Base-by-base conservation (phyloP, 2,797 vertebrate species). In the Chloroceryle inda region DNA sequence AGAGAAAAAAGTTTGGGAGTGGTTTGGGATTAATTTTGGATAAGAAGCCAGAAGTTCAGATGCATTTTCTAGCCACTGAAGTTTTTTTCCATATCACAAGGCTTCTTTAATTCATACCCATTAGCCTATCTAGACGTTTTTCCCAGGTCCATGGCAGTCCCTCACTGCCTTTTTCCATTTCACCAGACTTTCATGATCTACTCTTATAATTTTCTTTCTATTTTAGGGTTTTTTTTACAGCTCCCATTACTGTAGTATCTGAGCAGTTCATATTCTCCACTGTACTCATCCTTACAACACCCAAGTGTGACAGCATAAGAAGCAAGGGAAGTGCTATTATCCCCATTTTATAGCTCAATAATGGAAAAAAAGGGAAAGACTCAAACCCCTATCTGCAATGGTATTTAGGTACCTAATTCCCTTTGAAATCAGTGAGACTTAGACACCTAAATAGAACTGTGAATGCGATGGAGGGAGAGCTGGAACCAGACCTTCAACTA, bases 321-420 rank as follows among this genome's bases (percentile, higher is more conserved):
- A 85, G 62, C 37, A 88, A 66, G 11, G 13, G 20, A 91, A 88
- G 23, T 62, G 52, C 44, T 59, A 89, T 92, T 85, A 84, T 88
- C 31, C n/a, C 16, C 27, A 69, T 91, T 94, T 94, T 91, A 84
- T 72, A 73, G 49, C 31, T 88, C 68, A 72, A 44, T 79, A 92
- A 93, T 33, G 85, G 31, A 19, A 61, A 47, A 73, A 9, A 45
- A 52, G 13, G 33, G 21, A 58, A 59, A 74, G 40, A 20, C 73
- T 92, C 19, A 82, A 44, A 50, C 13, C 31, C n/a, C 19, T 38
- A 52, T 37, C 47, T 92, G 29, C 55, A 81, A 37, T 40, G 64
- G 29, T 64, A 42, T 79, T 91, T 88, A 85, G 56, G 78, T 13
- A 85, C 23, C 16, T 37, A 85, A 83, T 77, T 95, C 64, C 26